These are phyloP conservation scores for Heloderma charlesbogerti DNA, from an alignment of 2,113 vertebrate species.

Conservation along the genomic window DNA sequence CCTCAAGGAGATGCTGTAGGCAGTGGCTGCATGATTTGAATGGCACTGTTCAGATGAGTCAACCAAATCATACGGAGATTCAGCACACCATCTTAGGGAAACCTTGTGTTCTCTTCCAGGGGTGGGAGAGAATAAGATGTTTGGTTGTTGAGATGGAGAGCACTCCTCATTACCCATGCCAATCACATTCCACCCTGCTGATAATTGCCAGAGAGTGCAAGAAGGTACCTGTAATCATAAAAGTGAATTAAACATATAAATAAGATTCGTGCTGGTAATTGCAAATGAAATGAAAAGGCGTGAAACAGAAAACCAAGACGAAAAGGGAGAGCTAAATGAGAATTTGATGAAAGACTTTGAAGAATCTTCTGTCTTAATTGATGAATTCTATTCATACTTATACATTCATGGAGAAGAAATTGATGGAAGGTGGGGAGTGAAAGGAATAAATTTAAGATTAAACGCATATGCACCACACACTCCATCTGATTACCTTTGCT, in stretches of 20 bases:
- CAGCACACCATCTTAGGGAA: background rate
- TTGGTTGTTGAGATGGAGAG: slow-evolving; percentile 10
- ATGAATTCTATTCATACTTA: slow-evolving; percentile 61
- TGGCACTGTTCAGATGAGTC: background rate
- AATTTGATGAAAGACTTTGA: slow-evolving; percentile 52
- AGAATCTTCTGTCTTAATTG: slow-evolving; percentile 57
- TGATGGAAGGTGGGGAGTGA: slow-evolving; percentile 46
- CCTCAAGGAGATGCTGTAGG: background rate
- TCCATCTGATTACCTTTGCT: slow-evolving; percentile 30
- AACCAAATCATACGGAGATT: background rate
- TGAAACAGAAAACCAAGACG: slow-evolving; percentile 46
- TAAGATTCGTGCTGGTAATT: slow-evolving; percentile 48
- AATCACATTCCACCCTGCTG: slow-evolving; percentile 34
- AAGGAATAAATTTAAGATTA: slow-evolving; percentile 65
- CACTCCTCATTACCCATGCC: slow-evolving; percentile 25
- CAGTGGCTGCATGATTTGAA: background rate
- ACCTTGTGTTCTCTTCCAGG: rapidly evolving
- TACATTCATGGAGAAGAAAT: slow-evolving; percentile 41
- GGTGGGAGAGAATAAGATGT: slow-evolving; percentile 1
- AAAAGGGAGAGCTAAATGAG: slow-evolving; percentile 53
- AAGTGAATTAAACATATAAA: slow-evolving; percentile 60
- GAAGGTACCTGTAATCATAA: slow-evolving; percentile 53
- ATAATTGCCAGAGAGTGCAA: slow-evolving; percentile 50
- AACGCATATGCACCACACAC: slow-evolving; percentile 1
- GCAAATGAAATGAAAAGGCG: slow-evolving; percentile 45